These are phyloP conservation scores for Protobothrops flavoviridis DNA, from an alignment of 2,113 vertebrate genomes.

Conservation along the genomic window DNA sequence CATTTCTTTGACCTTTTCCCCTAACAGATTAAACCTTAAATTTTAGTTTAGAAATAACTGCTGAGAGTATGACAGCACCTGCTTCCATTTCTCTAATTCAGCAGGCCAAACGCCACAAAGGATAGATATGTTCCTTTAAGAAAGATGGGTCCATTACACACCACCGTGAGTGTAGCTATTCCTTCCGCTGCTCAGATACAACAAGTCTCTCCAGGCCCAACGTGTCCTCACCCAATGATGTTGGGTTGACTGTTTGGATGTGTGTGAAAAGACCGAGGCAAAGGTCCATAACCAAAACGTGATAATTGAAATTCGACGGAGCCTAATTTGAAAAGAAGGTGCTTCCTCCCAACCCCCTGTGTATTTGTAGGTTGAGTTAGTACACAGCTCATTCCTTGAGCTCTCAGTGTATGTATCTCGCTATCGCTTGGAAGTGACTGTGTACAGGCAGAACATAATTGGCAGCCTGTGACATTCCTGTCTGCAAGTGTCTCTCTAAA, in stretches of 20 bases:
- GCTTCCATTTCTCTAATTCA: background rate
- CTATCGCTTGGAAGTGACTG: slow-evolving; percentile 69
- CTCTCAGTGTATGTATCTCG: slow-evolving; percentile 63
- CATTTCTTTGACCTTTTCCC: background rate
- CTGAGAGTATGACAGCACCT: background rate
- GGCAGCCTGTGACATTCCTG: slow-evolving; percentile 79
- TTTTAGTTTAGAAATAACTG: background rate
- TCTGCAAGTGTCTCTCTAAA: slow-evolving; percentile 76
- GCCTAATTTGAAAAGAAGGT: slow-evolving; percentile 55
- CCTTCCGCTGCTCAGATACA: background rate
- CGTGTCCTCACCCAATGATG: background rate
- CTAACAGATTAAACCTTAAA: background rate
- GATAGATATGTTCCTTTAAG: background rate
- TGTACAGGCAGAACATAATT: slow-evolving; percentile 74
- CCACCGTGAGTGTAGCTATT: background rate
- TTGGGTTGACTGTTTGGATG: background rate
- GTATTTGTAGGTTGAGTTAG: slow-evolving; percentile 54
- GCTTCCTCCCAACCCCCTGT: slow-evolving; percentile 25
- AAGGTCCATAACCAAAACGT: slow-evolving; percentile 45
- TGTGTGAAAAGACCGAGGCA: background rate
- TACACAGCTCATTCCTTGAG: slow-evolving; percentile 63
- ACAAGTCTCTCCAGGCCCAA: background rate
- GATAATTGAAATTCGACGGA: slow-evolving; percentile 57
- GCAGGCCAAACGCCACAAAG: background rate
- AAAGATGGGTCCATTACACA: background rate